These are phyloP conservation scores for Corvus moneduloides DNA, from an alignment of 2,113 vertebrate species.

Conservation along the genomic window DNA sequence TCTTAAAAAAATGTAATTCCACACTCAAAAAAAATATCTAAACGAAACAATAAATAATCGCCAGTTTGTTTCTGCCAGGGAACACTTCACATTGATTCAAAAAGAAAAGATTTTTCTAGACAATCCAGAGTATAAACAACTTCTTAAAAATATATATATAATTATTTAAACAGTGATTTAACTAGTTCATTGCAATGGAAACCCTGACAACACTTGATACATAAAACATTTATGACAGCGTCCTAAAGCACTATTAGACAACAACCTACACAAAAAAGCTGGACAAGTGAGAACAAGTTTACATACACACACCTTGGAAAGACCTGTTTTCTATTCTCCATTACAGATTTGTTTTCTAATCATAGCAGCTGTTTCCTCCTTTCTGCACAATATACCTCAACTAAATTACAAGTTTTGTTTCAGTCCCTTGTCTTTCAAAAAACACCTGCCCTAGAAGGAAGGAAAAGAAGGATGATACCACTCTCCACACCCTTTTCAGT, in stretches of 20 bases:
- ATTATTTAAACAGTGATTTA: not conserved
- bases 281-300: not conserved
- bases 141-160: not conserved
- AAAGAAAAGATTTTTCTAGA: not conserved
- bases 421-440: not conserved
- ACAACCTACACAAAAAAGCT: not conserved
- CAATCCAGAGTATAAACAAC: not conserved
- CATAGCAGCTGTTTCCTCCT: not conserved
- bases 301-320: not conserved
- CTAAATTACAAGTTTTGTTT: not conserved
- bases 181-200: not conserved
- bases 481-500: not conserved
- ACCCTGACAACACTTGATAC: not conserved
- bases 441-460: not conserved
- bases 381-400: not conserved
- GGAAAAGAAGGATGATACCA: not conserved
- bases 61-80: not conserved
- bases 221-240: not conserved
- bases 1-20: not conserved
- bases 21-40: not conserved
- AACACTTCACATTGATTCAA: not conserved
- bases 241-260: not conserved
- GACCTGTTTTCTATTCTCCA: not conserved
- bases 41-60: not conserved
- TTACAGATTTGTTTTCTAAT: not conserved